Percentiles rank a stretch among this genome's conserved stretches.
These are phyloP conservation scores for Chroicocephalus ridibundus DNA, from an alignment of 2,113 vertebrate species.

Conservation along the genomic window DNA sequence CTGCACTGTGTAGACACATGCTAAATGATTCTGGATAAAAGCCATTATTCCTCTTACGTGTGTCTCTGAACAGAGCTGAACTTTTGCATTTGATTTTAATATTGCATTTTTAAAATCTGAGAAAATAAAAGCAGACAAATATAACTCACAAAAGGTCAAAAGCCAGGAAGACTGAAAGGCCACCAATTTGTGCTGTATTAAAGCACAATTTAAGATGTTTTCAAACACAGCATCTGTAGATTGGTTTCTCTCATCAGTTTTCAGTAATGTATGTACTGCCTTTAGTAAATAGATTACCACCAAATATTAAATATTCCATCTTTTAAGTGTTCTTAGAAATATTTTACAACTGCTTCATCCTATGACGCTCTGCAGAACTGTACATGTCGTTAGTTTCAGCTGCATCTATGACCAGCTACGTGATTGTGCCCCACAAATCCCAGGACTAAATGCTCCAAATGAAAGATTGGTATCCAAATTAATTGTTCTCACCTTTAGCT, in stretches of 20 bases:
- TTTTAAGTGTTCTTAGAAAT: not conserved
- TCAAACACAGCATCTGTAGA: not conserved
- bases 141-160: not conserved
- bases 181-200: not conserved
- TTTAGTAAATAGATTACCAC: not conserved
- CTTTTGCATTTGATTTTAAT: not conserved
- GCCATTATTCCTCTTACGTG: not conserved
- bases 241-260: not conserved
- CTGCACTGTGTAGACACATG: not conserved
- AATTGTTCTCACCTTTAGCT: not conserved
- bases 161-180: not conserved
- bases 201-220: not conserved
- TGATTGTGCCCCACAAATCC: not conserved
- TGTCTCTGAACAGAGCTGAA: not conserved
- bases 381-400: not conserved
- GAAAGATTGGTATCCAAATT: not conserved
- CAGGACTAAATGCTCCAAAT: not conserved
- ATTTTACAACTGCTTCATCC: not conserved
- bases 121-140: not conserved
- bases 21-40: not conserved
- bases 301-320: not conserved
- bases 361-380: not conserved
- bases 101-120: not conserved
- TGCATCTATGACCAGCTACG: not conserved
- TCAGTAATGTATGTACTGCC: not conserved